phyloP scores from a whole-genome alignment of 2,113 vertebrate genomes.

The Stomatorhinus ivindoensis region DNA sequence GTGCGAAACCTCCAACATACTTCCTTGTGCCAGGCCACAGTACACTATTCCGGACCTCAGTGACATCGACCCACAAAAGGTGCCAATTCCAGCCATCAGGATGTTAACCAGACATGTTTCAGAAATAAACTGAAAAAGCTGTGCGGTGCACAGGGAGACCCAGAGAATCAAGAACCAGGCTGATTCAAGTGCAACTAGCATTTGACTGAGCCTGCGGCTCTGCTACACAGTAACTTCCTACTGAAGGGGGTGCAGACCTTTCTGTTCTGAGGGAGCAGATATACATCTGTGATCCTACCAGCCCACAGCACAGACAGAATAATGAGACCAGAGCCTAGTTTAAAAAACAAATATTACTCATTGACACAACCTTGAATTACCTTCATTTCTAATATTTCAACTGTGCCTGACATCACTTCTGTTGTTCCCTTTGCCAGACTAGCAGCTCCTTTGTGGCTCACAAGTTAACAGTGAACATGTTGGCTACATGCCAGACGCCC shows the following conservation, averaged over 20 bases:
- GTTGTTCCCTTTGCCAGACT: neutral
- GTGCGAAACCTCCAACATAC: neutral
- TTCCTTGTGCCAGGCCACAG: neutral
- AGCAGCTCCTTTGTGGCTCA: neutral
- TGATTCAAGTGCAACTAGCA: conserved; percentile 6
- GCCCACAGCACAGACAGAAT: neutral
- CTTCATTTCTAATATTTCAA: neutral
- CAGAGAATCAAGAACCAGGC: conserved; percentile 16
- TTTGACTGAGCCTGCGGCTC: conserved; percentile 44
- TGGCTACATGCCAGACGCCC: neutral
- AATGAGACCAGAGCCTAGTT: neutral
- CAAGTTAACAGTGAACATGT: neutral
- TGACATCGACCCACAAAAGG: neutral
- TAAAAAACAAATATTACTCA: neutral
- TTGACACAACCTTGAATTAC: neutral
- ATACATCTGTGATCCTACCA: neutral
- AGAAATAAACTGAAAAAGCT: neutral
- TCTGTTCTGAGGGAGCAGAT: neutral
- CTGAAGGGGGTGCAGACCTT: neutral
- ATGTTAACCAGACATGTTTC: neutral
- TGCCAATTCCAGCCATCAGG: neutral
- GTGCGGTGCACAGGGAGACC: neutral
- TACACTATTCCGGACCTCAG: neutral
- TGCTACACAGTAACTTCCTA: neutral
- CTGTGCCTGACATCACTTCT: neutral